Conservation (phyloP, 2,888 invertebrate species). For the Dryobota labecula region DNA sequence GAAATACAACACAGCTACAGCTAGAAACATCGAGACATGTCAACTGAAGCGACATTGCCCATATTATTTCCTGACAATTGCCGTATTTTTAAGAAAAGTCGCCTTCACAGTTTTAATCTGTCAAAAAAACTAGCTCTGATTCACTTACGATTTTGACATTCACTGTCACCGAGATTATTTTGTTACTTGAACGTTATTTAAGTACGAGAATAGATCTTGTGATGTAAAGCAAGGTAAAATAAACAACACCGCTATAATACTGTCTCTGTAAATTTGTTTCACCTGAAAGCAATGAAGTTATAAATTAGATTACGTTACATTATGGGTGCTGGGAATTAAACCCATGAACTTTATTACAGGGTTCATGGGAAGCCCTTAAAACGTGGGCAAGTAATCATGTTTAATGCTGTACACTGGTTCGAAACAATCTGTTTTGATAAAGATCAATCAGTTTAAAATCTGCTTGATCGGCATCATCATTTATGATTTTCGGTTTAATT, state of each 20-base stretch:
- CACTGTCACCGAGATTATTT: too few relatives aligned
- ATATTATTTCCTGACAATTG: background rate
- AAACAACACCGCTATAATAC: conserved; percentile 31
- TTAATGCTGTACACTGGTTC: conserved; percentile 40
- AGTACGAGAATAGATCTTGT: too few relatives aligned
- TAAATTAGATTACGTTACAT: conserved; percentile 58
- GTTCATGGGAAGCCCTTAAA: conserved; percentile 53
- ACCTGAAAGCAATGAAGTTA: conserved; percentile 58
- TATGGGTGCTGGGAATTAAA: conserved; percentile 61
- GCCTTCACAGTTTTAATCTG: too few relatives aligned
- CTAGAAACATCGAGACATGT: background rate
- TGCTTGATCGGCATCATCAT: conserved; percentile 1
- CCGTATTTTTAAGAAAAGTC: too few relatives aligned
- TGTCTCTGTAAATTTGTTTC: conserved; percentile 42
- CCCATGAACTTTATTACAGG: conserved; percentile 59
- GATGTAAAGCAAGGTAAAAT: conserved; percentile 12
- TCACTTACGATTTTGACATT: too few relatives aligned
- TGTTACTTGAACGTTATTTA: too few relatives aligned
- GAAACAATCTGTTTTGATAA: conserved; percentile 40
- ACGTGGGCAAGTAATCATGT: conserved; percentile 54
- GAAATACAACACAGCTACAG: background rate
- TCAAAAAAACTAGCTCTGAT: too few relatives aligned
- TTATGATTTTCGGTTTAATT: conserved; percentile 8
- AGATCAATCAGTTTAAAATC: conserved; percentile 28
- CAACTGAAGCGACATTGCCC: background rate